phyloP scores from a whole-genome alignment of 2,888 invertebrate species.

The Monochamus alternatus region DNA sequence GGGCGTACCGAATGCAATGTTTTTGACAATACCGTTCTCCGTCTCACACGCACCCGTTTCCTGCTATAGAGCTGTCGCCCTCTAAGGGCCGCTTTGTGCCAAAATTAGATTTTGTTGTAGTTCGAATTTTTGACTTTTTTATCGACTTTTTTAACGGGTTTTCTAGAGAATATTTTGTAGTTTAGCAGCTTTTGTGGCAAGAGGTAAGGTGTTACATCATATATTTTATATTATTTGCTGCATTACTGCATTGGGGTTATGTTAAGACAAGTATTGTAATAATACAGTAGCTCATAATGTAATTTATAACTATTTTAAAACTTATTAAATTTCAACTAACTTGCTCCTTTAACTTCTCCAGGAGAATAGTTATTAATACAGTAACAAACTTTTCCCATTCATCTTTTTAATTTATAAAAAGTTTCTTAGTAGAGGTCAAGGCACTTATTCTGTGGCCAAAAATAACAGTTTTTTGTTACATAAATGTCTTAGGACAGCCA shows the following conservation, averaged over 20 bases:
- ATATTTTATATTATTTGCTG: background rate
- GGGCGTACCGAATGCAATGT: slow-evolving; percentile 62
- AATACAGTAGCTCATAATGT: too few species aligned
- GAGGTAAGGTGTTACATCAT: slow-evolving; percentile 14
- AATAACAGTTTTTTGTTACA: too few species aligned
- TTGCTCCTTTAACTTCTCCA: too few species aligned
- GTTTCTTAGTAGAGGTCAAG: too few species aligned
- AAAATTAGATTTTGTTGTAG: slow-evolving; percentile 52
- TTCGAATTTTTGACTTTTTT: slow-evolving; percentile 34
- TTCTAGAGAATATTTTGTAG: slow-evolving; percentile 17
- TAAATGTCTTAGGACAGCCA: too few species aligned
- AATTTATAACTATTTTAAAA: too few species aligned
- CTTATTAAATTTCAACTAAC: too few species aligned
- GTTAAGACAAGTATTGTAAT: too few species aligned
- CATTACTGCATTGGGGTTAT: background rate
- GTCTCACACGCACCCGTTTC: slow-evolving; percentile 53
- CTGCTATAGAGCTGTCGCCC: slow-evolving; percentile 49
- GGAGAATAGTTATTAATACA: too few species aligned
- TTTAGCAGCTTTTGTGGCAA: background rate
- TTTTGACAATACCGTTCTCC: slow-evolving; percentile 60
- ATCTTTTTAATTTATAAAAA: too few species aligned
- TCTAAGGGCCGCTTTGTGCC: slow-evolving; percentile 57
- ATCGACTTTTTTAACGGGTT: slow-evolving; percentile 37
- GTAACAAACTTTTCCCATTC: too few species aligned
- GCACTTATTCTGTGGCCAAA: too few species aligned